Evolutionary conservation across 2,113 vertebrate genomes (phyloP), one percentile per base, ranked within the genome.

Genomic region (Carlito syrichta): DNA sequence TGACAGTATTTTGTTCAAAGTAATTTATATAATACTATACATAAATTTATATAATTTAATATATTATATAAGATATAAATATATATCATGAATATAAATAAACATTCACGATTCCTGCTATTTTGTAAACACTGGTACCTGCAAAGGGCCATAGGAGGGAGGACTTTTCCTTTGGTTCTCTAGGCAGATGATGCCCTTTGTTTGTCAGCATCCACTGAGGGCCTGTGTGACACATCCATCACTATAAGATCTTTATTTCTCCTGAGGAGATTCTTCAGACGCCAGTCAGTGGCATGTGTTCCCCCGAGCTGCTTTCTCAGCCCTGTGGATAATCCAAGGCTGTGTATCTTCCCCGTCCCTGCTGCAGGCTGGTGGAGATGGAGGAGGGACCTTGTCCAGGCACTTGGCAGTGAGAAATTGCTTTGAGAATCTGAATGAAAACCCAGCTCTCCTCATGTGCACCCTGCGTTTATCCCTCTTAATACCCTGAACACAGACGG

Each of bases 211-310:
- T 20, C 48, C 45, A 13, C 3, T 32, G 32, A 60, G n/a, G 30
- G 32, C 63, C 54, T 0, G 0, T 22, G 32, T 74, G 30, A 14
- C 7, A 0, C 20, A 0, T 0, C 32, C 2, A 1, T 56, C 16
- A 1, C 27, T 66, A 5, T 60, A 50, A 27, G 22, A 2, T 38
- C 63, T 68, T 54, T 66, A n/a, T 63, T 89, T 35, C n/a, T 38
- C 22, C n/a, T 6, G 0, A 48, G 32, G 69, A 45, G 23, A 3
- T 40, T 78, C 30, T 45, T 79, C 66, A 48, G 12, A n/a, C 27
- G n/a, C 54, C n/a, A 32, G 14, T 52, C n/a, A 66, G 54, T 27
- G 76, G 58, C 35, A 40, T 0, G 22, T 68, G 30, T 71, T n/a
- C 4, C 4, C 4, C 52, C 52, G 17, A 35, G 20, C 73, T 87